Conservation (phyloP, 2,797 vertebrate species). For the Bradypodion ventrale region DNA sequence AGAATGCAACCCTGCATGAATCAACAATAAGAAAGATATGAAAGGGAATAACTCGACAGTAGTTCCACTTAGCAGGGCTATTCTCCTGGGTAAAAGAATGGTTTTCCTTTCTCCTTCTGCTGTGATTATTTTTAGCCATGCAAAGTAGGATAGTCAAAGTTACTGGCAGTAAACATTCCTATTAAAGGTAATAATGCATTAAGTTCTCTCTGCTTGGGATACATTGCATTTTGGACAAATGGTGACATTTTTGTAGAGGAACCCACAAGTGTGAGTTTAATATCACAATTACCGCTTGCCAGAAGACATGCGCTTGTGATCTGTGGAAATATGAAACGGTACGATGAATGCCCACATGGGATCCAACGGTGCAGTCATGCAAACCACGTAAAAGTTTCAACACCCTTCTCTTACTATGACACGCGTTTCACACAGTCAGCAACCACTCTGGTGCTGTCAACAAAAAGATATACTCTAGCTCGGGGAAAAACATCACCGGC, state of each 20-base stretch:
- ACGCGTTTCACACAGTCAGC: not conserved
- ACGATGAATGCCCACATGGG: not conserved
- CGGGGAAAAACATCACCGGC: not conserved
- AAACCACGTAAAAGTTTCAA: not conserved
- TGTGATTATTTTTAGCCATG: not conserved
- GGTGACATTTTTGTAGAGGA: conserved; percentile 51
- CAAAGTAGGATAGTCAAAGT: conserved; percentile 2
- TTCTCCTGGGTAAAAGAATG: not conserved
- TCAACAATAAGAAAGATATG: not conserved
- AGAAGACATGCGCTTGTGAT: not conserved
- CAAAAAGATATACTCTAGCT: not conserved
- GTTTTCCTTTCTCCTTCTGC: not conserved
- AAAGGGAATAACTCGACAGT: not conserved
- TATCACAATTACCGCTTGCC: not conserved
- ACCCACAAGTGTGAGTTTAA: not conserved
- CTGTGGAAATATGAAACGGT: not conserved
- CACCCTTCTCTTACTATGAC: not conserved
- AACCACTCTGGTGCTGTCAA: not conserved
- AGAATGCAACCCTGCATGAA: not conserved
- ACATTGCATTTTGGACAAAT: conserved; percentile 54
- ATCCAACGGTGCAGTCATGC: not conserved
- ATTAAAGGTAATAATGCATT: not conserved
- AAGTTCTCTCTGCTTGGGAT: conserved; percentile 30
- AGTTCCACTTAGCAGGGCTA: not conserved
- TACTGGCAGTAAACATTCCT: not conserved